Evolutionary conservation across 2,888 invertebrate genomes (phyloP), one percentile per base, ranked within the genome.

Genomic region (Eupithecia abbreviata): DNA sequence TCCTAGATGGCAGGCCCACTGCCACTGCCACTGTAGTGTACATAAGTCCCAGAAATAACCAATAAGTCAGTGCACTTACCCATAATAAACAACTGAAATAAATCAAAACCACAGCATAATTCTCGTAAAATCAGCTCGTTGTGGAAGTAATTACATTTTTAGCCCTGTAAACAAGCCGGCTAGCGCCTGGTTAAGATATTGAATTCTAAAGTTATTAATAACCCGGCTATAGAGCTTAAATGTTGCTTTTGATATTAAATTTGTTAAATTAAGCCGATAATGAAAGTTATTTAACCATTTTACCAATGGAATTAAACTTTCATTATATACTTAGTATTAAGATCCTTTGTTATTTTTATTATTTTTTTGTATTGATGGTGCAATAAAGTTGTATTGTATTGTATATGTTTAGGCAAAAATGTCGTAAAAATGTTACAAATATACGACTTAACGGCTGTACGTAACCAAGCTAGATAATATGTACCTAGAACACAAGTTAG

Each of bases 171-270:
- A 73, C 72, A 73, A 73, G 68, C 73, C 74, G 75, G 77, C 77
- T 76, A 78, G 76, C 74, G 75, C 76, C 77, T 76, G 79, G 76
- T 74, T 73, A 77, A 58, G 74, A 66, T 76, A 76, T 80, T 73
- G 76, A 77, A 81, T 79, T 80, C 70, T 58, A 78, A 66, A 72
- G 73, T 58, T 75, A 71, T 76, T 75, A 74, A 77, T 79, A 80
- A 71, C 71, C 68, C 18, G 7, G 55, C 55, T 47, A 41, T 47
- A 12, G 18, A 73, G 77, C 51, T 73, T 77, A 73, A 77, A 71
- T 74, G 58, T 71, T 73, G 55, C 67, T 71, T 73, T 58, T 74
- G 47, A 72, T 71, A 68, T 76, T 47, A 62, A 6, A n/a, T n/a
- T 30, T 55, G 5, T 51, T 51, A 15, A 51, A 51, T 75, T 13